Percentiles rank a stretch among this genome's conserved stretches.
phyloP scores from a whole-genome alignment of 2,888 invertebrate species.

The Aethes cnicana region DNA sequence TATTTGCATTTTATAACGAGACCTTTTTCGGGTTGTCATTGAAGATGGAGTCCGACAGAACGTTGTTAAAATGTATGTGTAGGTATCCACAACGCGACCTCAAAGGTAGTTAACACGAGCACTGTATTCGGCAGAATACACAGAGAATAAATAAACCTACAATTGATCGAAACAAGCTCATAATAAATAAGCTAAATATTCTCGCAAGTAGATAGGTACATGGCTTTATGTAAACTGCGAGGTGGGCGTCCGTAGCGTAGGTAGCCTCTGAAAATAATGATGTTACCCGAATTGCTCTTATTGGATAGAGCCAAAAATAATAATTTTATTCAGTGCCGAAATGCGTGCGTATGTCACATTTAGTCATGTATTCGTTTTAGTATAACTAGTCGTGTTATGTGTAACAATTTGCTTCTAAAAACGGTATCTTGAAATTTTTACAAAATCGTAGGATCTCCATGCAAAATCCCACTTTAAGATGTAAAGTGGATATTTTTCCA shows the following conservation, averaged over 20 bases:
- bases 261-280: background rate
- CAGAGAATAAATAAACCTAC: conserved; percentile 38
- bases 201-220: background rate
- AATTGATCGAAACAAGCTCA: conserved; percentile 18
- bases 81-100: conserved; percentile 41
- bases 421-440: no score
- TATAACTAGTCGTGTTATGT: no score
- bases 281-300: background rate
- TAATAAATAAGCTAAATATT: conserved; percentile 27
- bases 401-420: no score
- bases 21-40: conserved; percentile 61
- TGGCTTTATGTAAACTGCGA: background rate
- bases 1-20: conserved; percentile 52
- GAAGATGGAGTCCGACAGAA: conserved; percentile 42
- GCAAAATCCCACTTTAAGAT: no score
- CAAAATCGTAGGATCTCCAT: no score
- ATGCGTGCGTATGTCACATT: background rate
- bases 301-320: background rate
- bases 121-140: conserved; percentile 44
- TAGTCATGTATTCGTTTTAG: no score
- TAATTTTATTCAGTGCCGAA: conserved; percentile 8
- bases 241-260: conserved; percentile 7
- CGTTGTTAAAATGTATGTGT: conserved; percentile 38
- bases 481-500: no score
- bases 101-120: conserved; percentile 37